These are phyloP conservation scores for Clitarchus hookeri DNA, from an alignment of 2,888 invertebrate species.

Conservation along the genomic window DNA sequence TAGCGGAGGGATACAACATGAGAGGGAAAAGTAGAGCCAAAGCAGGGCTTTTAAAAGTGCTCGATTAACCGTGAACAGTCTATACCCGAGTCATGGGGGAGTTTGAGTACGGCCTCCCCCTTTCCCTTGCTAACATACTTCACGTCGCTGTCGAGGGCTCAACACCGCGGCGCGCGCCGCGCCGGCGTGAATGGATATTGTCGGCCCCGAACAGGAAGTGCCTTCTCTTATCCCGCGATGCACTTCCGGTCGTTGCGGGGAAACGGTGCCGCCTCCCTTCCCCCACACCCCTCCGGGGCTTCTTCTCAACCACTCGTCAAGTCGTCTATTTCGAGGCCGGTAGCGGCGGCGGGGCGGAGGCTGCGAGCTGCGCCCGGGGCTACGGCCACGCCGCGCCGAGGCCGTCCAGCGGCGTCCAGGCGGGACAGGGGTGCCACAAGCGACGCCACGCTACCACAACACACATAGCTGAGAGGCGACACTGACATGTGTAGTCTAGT, in stretches of 20 bases:
- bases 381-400: conserved; percentile 34
- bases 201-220: not conserved
- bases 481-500: no score
- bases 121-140: not conserved
- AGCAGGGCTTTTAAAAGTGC: no score
- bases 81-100: no score
- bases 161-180: not conserved
- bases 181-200: conserved; percentile 8
- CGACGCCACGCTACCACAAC: no score
- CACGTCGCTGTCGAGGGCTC: not conserved
- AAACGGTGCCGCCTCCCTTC: not conserved
- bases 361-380: not conserved
- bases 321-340: conserved; percentile 22
- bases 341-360: conserved; percentile 27
- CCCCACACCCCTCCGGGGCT: not conserved
- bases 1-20: no score
- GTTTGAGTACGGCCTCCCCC: no score
- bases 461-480: no score
- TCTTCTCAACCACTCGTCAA: conserved; percentile 3
- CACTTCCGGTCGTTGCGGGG: conserved; percentile 14
- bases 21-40: no score
- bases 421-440: conserved; percentile 31
- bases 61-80: no score
- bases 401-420: conserved; percentile 36
- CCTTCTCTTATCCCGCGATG: conserved; percentile 1